These are phyloP conservation scores for Rhinella marina DNA, from an alignment of 2,797 vertebrate species.

Conservation along the genomic window DNA sequence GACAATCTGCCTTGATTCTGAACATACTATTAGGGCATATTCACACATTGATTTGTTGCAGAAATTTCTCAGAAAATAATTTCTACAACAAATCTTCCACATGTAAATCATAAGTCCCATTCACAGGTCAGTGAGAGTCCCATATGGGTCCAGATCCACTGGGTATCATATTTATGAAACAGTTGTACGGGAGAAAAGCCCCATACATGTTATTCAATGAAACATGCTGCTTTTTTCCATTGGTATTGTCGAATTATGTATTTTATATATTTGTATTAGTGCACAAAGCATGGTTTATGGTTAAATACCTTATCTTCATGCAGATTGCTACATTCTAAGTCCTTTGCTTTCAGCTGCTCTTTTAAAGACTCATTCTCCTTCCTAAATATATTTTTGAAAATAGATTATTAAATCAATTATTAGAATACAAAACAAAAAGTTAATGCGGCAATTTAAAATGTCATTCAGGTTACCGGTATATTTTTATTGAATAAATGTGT, in stretches of 20 bases:
- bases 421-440: background rate
- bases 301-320: slow-evolving; percentile 80
- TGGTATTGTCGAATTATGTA: background rate
- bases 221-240: background rate
- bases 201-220: background rate
- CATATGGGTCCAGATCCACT: too few species aligned
- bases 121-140: too few species aligned
- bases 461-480: too few species aligned
- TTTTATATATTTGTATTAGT: background rate
- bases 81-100: too few species aligned
- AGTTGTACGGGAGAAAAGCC: background rate
- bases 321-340: slow-evolving; percentile 77
- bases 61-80: too few species aligned
- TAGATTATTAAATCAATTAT: background rate
- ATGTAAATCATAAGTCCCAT: too few species aligned
- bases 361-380: slow-evolving; percentile 76
- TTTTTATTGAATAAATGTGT: too few species aligned
- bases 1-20: too few species aligned
- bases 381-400: slow-evolving; percentile 68
- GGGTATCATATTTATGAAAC: too few species aligned
- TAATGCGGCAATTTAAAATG: background rate
- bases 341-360: slow-evolving; percentile 73
- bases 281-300: background rate
- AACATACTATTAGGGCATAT: too few species aligned
- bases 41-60: too few species aligned